Base-by-base conservation (phyloP, 2,113 vertebrate genomes). In the Pterophyllum scalare region DNA sequence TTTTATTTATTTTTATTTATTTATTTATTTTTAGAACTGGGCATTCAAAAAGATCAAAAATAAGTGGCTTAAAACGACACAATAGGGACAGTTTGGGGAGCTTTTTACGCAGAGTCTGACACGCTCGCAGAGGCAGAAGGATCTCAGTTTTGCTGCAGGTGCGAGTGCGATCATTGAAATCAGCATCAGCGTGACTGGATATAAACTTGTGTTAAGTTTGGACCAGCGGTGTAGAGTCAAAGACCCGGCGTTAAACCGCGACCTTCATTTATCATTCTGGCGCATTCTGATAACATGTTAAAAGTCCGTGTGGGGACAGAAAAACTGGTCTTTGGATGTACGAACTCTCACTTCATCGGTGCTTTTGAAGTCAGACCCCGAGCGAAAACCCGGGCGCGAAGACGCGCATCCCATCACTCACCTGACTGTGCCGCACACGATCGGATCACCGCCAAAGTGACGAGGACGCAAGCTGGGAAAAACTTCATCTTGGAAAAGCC, bases 361-460 rank as follows among this genome's bases (percentile, higher is more conserved):
- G 24, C 17, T 70, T 60, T 28, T 19, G 1, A 12, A 77, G 52
- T 28, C 40, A 52, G 64, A 77, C 59, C 67, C 70, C 59, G 75
- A 26, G 6, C 4, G 24, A 20, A 56, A 10, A 28, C 59, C n/a
- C 62, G 7, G 31, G 58, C 52, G 10, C 65, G 40, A 20, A 62
- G 28, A 59, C 82, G 33, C 49, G 1, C 70, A 64, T 77, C 80
- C n/a, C 13, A 62, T 11, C 77, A 89, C 94, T 96, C 91, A 96
- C 95, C 95, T 95, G 95, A 95, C 85, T 96, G 95, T 17, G 95
- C 85, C 5, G 92, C 87, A 72, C 93, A 85, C 74, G 84, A 85
- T 74, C 89, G 77, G 86, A 95, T 87, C 83, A 89, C 24, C 79
- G 76, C 80, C 89, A 91, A 87, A 92, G 94, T 87, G 89, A 93